These are phyloP conservation scores for Coremacera marginata DNA, from an alignment of 2,888 invertebrate genomes.

Conservation along the genomic window DNA sequence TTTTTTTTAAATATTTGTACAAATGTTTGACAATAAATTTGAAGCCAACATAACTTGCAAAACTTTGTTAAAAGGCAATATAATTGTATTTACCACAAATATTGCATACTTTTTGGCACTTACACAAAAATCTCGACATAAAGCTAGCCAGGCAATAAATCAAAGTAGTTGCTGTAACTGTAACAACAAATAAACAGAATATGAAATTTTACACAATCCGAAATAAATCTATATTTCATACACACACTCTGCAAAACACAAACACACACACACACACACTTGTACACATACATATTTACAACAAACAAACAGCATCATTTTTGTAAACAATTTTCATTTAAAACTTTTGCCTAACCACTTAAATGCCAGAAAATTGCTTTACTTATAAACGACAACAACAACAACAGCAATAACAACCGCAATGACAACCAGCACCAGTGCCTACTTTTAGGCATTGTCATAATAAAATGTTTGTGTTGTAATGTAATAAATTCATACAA, in stretches of 20 bases:
- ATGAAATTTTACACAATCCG: slow-evolving; percentile 1
- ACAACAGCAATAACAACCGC: neutral
- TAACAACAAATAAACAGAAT: slow-evolving; percentile 6
- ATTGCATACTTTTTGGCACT: neutral
- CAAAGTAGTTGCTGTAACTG: neutral
- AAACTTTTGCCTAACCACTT: slow-evolving; percentile 18
- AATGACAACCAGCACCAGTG: neutral
- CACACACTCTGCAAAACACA: neutral
- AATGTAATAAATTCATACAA: too few species aligned
- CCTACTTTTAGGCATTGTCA: too few species aligned
- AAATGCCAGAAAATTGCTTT: slow-evolving; percentile 20
- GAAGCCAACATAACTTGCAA: too few species aligned
- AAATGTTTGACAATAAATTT: too few species aligned
- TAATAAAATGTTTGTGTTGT: too few species aligned
- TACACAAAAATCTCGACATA: neutral
- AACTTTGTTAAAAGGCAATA: too few species aligned
- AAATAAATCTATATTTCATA: slow-evolving; percentile 11
- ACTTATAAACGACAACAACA: slow-evolving; percentile 6
- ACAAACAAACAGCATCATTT: neutral
- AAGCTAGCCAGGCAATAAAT: too few species aligned
- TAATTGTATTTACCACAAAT: neutral
- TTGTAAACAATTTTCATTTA: slow-evolving; percentile 20
- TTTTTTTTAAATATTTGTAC: too few species aligned
- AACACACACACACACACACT: neutral
- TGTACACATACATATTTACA: neutral